Percentiles rank a stretch among this genome's conserved stretches.
These are phyloP conservation scores for Aplochiton taeniatus DNA, from an alignment of 2,797 vertebrate species.

Conservation along the genomic window DNA sequence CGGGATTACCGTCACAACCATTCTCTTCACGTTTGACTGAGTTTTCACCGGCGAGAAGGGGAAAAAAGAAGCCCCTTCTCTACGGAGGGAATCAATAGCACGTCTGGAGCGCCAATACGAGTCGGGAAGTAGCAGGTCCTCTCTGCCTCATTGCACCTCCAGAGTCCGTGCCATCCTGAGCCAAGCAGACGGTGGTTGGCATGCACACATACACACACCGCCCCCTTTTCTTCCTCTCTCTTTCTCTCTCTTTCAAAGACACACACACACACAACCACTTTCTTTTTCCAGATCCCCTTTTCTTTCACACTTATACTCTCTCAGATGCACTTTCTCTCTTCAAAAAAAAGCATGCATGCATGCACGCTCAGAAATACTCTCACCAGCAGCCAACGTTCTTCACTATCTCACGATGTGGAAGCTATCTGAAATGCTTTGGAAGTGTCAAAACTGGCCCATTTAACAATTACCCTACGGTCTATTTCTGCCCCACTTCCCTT, in stretches of 20 bases:
- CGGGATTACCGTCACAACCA: conserved; percentile 55
- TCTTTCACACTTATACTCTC: conserved; percentile 6
- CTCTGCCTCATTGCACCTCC: conserved; percentile 68
- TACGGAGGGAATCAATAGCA: conserved; percentile 68
- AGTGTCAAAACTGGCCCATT: conserved; percentile 49
- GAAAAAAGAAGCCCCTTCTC: conserved; percentile 42
- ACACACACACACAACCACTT: not conserved
- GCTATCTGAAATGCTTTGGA: conserved; percentile 46
- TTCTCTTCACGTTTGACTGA: conserved; percentile 65
- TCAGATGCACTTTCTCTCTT: not conserved
- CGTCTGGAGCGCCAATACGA: conserved; percentile 56
- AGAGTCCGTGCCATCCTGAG: conserved; percentile 62
- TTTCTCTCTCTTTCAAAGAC: conserved; percentile 1
- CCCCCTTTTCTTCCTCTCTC: not conserved
- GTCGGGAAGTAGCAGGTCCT: conserved; percentile 71
- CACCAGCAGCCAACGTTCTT: conserved; percentile 17
- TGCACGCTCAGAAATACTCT: conserved; percentile 15
- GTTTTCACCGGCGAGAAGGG: conserved; percentile 52
- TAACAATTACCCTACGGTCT: conserved; percentile 44
- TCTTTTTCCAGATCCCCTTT: conserved; percentile 4
- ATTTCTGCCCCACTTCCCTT: conserved; percentile 38
- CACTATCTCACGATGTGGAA: conserved; percentile 30
- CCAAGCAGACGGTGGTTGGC: conserved; percentile 60
- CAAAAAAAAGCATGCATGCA: not conserved
- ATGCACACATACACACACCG: conserved; percentile 29